Base-by-base conservation (phyloP, 2,888 invertebrate species). In the Lycaena phlaeas region DNA sequence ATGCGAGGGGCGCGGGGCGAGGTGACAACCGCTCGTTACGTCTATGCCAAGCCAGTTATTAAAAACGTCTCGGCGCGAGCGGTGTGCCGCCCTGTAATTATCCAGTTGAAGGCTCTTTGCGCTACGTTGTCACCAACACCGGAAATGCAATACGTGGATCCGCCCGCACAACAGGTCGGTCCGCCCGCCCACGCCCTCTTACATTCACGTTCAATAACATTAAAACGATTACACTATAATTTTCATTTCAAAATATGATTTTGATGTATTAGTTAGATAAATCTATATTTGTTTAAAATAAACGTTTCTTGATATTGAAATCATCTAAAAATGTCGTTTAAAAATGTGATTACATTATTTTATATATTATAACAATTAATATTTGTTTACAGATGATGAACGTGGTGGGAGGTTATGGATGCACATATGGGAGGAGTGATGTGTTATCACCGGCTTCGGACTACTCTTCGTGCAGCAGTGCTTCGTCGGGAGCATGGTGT, bases 31-130 rank as follows among this genome's bases (percentile, higher is more conserved):
- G 81, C 82, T 84, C 71, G 84, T 84, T 84, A 84, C 79, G 73
- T 77, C 78, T 74, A 77, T 72, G 63, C 79, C 67, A 84, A 85
- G 85, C 82, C 85, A 85, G 85, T 85, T 85, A 85, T 85, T 85
- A 85, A 85, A 85, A 85, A 85, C 85, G 79, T 85, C 85, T 85
- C 84, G 85, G 69, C 84, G 85, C 71, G 85, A 82, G 68, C 78
- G 82, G 84, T 77, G 82, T 55, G 69, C 82, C 84, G 82, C 82
- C 82, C 84, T 81, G 78, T 84, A 82, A 85, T 85, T 84, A 84
- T 77, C 69, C 70, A 74, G 74, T 78, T 77, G 75, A 65, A 76
- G 68, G 69, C 67, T 73, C 68, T 73, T n/a, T n/a, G n/a, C n/a
- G 61, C 66, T 62, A 62, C 69, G 74, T 72, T 78, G 79, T 81